phyloP scores from a whole-genome alignment of 2,888 invertebrate species.

The Eupithecia abbreviata region DNA sequence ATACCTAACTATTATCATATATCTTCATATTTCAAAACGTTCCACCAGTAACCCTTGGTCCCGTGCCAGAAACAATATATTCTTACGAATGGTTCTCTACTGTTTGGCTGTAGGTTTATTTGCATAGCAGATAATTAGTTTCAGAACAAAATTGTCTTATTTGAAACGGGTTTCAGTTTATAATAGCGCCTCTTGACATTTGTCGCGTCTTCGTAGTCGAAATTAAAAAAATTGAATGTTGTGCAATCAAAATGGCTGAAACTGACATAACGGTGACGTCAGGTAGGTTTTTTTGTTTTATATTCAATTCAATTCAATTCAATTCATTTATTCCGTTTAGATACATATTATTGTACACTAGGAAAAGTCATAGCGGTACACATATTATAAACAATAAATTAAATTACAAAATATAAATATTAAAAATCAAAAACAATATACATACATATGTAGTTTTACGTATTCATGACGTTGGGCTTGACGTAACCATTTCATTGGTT shows the following conservation, averaged over 20 bases:
- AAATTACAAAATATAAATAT: no score
- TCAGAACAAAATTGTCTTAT: not conserved
- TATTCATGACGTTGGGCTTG: not conserved
- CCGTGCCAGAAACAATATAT: not conserved
- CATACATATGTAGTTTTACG: no score
- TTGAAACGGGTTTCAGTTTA: not conserved
- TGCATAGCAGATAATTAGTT: conserved; percentile 4
- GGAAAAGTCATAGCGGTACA: no score
- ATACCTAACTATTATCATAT: not conserved
- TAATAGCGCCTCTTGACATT: not conserved
- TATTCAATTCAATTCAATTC: not conserved
- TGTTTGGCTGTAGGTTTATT: conserved; percentile 1
- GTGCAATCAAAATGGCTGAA: not conserved
- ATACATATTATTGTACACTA: not conserved
- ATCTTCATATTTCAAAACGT: not conserved
- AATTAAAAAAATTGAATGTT: not conserved
- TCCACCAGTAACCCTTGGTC: not conserved
- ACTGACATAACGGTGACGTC: conserved; percentile 1
- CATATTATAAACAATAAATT: no score
- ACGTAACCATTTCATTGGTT: not conserved
- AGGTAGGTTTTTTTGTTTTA: not conserved
- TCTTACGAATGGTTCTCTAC: not conserved
- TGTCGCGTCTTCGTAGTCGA: not conserved
- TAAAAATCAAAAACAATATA: no score
- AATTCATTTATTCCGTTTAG: no score